Base-by-base conservation (phyloP, 1,140 invertebrate species). In the Hyposmocoma kahamanoa region DNA sequence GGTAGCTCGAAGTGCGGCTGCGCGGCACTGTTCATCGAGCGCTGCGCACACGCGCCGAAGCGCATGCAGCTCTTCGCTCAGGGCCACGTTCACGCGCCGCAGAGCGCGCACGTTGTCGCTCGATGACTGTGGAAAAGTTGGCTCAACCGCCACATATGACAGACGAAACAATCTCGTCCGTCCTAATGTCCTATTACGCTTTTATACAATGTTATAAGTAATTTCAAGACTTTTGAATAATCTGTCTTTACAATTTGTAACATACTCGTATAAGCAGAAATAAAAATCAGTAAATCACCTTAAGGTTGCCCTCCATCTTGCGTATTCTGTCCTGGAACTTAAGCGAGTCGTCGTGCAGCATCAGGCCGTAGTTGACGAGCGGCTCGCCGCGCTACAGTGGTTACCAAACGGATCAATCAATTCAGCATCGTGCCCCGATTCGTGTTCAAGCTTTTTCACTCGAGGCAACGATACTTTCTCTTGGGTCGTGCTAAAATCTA, bases 1-100 rank as follows among this genome's bases (percentile, higher is more conserved):
- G 43, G 62, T 55, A n/a, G 62, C 50, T 2, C 62, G 52, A n/a
- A 69, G n/a, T 15, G 46, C 42, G 20, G 53, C 53, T 20, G 60
- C 59, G 11, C 50, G 62, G 47, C 67, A 65, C 58, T 78, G 66
- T 56, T 74, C 67, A 43, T 71, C 64, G 24, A 80, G 51, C 28
- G 71, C 67, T 0, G 56, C 57, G 42, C 69, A 71, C 58, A 79
- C 56, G 34, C 62, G 58, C 8, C 72, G 65, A 63, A 72, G 54
- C 17, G 58, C 53, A 26, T 56, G 50, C 50, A 73, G 38, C 62
- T 81, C 69, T 50, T 69, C 63, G 1, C 50, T 39, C 32, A 84
- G 59, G 0, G 59, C 36, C 44, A 73, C 70, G 59, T 78, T 76
- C 46, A 50, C 53, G 24, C 65, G 56, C 20, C 70, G 69, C 9